Conservation (phyloP, 2,797 vertebrate genomes). For the Nannoperca australis region DNA sequence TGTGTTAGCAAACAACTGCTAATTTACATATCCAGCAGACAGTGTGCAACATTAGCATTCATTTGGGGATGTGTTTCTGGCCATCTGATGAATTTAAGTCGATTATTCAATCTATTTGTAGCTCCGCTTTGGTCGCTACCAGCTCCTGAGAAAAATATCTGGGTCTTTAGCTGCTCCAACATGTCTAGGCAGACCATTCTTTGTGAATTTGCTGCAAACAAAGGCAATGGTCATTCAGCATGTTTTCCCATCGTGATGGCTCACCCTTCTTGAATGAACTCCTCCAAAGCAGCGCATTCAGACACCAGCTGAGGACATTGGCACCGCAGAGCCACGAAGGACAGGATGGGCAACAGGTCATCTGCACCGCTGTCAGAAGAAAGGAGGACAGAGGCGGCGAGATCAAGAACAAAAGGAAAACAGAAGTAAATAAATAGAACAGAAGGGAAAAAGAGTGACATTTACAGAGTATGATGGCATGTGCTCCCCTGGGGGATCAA, state of each 20-base stretch:
- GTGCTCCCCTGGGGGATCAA: conserved; percentile 27
- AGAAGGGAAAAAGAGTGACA: conserved; percentile 10
- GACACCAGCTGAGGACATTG: conserved; percentile 92
- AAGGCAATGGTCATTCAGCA: background rate
- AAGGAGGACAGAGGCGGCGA: background rate
- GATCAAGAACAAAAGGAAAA: conserved; percentile 17
- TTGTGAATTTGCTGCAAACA: conserved; percentile 10
- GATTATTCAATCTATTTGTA: too few relatives aligned
- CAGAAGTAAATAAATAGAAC: conserved; percentile 37
- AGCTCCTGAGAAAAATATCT: too few relatives aligned
- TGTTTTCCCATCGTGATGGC: conserved; percentile 43
- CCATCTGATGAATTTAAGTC: too few relatives aligned
- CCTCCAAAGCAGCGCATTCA: conserved; percentile 94
- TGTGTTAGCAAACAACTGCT: too few relatives aligned
- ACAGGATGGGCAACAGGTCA: conserved; percentile 94
- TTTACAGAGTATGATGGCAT: conserved; percentile 36
- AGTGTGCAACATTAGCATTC: too few relatives aligned
- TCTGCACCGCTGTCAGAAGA: conserved; percentile 89
- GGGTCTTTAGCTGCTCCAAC: too few relatives aligned
- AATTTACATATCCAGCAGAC: too few relatives aligned
- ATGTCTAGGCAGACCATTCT: background rate
- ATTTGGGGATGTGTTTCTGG: too few relatives aligned
- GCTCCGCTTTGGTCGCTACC: too few relatives aligned
- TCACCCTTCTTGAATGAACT: conserved; percentile 97
- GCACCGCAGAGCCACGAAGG: conserved; percentile 92